phyloP scores from a whole-genome alignment of 2,797 vertebrate genomes.

The Hoplostethus mediterraneus region DNA sequence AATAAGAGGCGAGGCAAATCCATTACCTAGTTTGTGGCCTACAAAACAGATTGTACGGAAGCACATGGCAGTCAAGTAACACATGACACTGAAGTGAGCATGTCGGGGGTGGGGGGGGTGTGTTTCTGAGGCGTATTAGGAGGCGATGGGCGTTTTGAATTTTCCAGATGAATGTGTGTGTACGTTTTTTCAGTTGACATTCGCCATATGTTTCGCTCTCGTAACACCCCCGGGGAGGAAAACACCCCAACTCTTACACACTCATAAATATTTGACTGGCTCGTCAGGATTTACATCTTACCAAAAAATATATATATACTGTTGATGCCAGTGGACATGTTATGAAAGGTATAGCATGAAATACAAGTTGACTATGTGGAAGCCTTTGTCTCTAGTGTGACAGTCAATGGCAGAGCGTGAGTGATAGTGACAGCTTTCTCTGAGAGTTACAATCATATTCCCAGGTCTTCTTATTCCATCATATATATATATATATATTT shows the following conservation, averaged over 20 bases:
- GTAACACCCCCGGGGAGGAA: neutral
- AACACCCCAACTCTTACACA: no score
- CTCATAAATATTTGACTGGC: no score
- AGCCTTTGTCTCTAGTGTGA: slow-evolving; percentile 33
- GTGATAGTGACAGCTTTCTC: slow-evolving; percentile 35
- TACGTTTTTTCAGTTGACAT: slow-evolving; percentile 57
- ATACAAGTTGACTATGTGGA: slow-evolving; percentile 21
- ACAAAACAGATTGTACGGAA: slow-evolving; percentile 58
- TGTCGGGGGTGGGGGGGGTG: no score
- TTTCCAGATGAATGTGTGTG: slow-evolving; percentile 14
- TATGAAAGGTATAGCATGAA: slow-evolving; percentile 22
- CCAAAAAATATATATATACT: no score
- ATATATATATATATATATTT: no score
- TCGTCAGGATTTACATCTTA: no score
- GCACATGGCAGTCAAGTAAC: slow-evolving; percentile 35
- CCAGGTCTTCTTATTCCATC: slow-evolving; percentile 10
- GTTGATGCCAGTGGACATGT: slow-evolving; percentile 10
- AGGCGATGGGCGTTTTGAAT: slow-evolving; percentile 41
- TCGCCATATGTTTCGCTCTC: slow-evolving; percentile 36
- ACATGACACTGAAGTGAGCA: slow-evolving; percentile 27
- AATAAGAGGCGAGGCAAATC: slow-evolving; percentile 70
- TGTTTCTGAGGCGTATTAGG: slow-evolving; percentile 41
- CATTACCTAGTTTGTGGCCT: slow-evolving; percentile 69
- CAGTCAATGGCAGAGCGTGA: slow-evolving; percentile 11
- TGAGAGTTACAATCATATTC: slow-evolving; percentile 20